Conservation (phyloP, 2,888 invertebrate genomes). For the Andrena praecox region DNA sequence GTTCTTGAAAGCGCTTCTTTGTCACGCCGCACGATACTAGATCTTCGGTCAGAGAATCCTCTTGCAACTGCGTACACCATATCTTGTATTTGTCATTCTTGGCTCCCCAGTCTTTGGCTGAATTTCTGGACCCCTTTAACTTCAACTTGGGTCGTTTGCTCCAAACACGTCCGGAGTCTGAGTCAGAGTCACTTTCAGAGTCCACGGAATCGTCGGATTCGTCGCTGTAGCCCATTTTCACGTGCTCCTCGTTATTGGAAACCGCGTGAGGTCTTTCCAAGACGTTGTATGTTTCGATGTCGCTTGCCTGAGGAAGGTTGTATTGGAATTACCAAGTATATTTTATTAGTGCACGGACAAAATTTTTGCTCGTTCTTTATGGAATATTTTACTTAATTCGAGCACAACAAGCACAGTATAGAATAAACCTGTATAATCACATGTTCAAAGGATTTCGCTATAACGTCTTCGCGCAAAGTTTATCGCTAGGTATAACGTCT, state of each 20-base stretch:
- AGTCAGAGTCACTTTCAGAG: conserved; percentile 88
- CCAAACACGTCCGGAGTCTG: conserved; percentile 81
- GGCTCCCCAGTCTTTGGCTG: conserved; percentile 83
- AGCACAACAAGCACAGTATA: neutral
- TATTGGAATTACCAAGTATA: conserved; percentile 14
- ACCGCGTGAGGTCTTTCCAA: conserved; percentile 79
- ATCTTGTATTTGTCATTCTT: conserved; percentile 91
- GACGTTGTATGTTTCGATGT: conserved; percentile 80
- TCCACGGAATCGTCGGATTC: conserved; percentile 86
- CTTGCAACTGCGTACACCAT: conserved; percentile 91
- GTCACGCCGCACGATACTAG: conserved; percentile 92
- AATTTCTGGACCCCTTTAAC: conserved; percentile 81
- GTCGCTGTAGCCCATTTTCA: conserved; percentile 87
- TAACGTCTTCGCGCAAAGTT: neutral
- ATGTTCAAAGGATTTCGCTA: neutral
- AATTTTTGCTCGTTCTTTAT: neutral
- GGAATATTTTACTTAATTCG: neutral
- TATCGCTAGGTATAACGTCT: neutral
- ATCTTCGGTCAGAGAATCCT: conserved; percentile 92
- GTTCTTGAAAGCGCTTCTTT: conserved; percentile 87
- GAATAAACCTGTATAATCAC: neutral
- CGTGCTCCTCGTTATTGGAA: conserved; percentile 68
- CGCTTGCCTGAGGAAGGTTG: conserved; percentile 72
- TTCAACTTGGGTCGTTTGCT: conserved; percentile 87
- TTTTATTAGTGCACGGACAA: neutral